Percentiles rank a stretch among this genome's conserved stretches.
These are phyloP conservation scores for Vombatus ursinus DNA, from an alignment of 2,113 vertebrate species.

Conservation along the genomic window DNA sequence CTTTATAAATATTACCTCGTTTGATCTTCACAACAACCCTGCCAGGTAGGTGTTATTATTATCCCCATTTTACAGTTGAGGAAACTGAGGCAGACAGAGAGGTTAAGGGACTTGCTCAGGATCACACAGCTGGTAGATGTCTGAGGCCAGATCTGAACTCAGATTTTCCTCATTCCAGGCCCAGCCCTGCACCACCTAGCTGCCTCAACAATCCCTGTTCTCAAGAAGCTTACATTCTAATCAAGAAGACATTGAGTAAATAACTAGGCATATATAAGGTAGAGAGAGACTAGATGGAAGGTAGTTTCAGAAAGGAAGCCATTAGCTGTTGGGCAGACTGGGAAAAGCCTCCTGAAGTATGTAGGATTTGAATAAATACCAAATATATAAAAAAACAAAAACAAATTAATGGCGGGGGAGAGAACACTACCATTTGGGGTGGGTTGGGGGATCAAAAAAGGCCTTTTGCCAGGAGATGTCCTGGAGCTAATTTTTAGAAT, in stretches of 20 bases:
- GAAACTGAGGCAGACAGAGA: too few species aligned
- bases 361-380: neutral
- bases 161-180: neutral
- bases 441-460: neutral
- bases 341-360: neutral
- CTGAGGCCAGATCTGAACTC: too few species aligned
- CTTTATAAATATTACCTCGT: too few species aligned
- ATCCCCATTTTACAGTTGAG: too few species aligned
- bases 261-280: neutral
- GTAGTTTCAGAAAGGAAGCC: neutral
- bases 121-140: too few species aligned
- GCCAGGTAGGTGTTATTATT: too few species aligned
- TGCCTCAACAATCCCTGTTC: neutral
- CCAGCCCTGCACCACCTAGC: neutral
- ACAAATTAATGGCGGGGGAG: neutral
- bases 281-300: neutral
- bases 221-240: neutral
- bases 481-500: neutral
- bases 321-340: neutral
- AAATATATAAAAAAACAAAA: neutral
- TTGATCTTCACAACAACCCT: too few species aligned
- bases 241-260: neutral
- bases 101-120: too few species aligned
- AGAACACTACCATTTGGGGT: neutral
- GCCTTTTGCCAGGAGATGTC: neutral